A percentile compares a stretch with the other conserved stretches of the same genome.
Evolutionary conservation across 2,797 vertebrate species (phyloP).

Genomic region (Thaleichthys pacificus): DNA sequence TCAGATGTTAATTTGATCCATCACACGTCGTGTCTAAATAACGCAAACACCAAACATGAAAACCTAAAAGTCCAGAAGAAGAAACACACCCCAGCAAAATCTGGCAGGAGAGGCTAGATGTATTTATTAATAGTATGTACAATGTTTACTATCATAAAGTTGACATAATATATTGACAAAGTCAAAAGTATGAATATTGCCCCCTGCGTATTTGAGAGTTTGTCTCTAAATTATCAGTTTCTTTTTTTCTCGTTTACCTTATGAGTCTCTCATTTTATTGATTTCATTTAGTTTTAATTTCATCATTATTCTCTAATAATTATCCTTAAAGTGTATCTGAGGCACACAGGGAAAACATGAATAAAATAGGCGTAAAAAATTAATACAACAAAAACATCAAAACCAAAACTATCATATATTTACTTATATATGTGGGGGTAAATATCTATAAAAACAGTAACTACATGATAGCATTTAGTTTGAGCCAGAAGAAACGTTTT

Average conservation of each 20-base stretch:
- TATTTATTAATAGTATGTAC: constrained; percentile 78
- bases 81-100: constrained; percentile 25
- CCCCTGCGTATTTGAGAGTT: constrained; percentile 62
- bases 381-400: constrained; percentile 47
- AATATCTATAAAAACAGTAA: constrained; percentile 66
- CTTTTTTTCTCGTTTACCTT: constrained; percentile 44
- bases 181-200: constrained; percentile 66
- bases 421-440: constrained; percentile 48
- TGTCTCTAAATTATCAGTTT: constrained; percentile 41
- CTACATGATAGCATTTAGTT: constrained; percentile 45
- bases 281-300: constrained; percentile 52
- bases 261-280: constrained; percentile 33
- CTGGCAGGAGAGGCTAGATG: constrained; percentile 66
- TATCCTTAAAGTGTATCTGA: constrained; percentile 76
- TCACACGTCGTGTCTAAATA: too few relatives aligned
- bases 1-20: not conserved
- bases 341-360: constrained; percentile 79
- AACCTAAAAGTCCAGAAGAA: not conserved
- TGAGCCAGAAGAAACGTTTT: constrained; percentile 35
- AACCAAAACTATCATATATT: constrained; percentile 45
- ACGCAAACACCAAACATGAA: not conserved
- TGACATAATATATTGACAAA: constrained; percentile 70
- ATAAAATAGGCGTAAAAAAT: constrained; percentile 68
- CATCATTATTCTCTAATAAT: constrained; percentile 67
- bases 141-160: constrained; percentile 68